Percentiles rank a stretch among this genome's conserved stretches.
Conservation (phyloP, 2,797 vertebrate genomes). For the Spondyliosoma cantharus region DNA sequence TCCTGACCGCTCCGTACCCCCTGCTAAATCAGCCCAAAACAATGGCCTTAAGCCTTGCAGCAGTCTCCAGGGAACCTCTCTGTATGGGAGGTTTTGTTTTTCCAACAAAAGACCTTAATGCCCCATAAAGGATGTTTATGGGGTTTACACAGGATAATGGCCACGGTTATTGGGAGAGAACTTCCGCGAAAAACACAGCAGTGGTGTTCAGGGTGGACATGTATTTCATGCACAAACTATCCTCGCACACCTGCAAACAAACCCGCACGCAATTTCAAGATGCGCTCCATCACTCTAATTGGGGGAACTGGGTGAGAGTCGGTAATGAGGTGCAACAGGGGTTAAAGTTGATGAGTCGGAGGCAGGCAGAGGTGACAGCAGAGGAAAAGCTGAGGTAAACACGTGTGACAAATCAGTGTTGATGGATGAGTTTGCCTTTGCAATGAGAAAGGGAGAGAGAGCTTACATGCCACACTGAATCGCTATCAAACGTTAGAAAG, state of each 20-base stretch:
- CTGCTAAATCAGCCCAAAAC: slow-evolving; percentile 72
- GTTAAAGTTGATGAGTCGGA: slow-evolving; percentile 65
- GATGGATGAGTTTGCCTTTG: slow-evolving; percentile 75
- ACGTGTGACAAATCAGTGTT: slow-evolving; percentile 70
- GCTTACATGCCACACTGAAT: slow-evolving; percentile 47
- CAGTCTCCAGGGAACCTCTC: slow-evolving; percentile 60
- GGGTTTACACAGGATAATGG: slow-evolving; percentile 75
- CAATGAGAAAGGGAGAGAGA: slow-evolving; percentile 31
- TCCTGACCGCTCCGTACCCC: slow-evolving; percentile 52
- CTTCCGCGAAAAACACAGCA: slow-evolving; percentile 44
- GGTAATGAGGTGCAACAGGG: slow-evolving; percentile 53
- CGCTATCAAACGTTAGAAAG: slow-evolving; percentile 30
- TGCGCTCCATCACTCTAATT: slow-evolving; percentile 60
- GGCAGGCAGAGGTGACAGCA: slow-evolving; percentile 48
- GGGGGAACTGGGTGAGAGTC: slow-evolving; percentile 25
- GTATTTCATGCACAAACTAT: slow-evolving; percentile 39
- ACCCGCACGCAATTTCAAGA: slow-evolving; percentile 13
- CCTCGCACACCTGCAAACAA: slow-evolving; percentile 1
- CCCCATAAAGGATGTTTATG: slow-evolving; percentile 74
- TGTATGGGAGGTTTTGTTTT: slow-evolving; percentile 71
- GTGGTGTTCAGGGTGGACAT: slow-evolving; percentile 22
- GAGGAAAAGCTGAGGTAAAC: slow-evolving; percentile 65
- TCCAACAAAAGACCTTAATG: slow-evolving; percentile 71
- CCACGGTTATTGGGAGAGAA: slow-evolving; percentile 59
- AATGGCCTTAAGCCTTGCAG: slow-evolving; percentile 59